Percentiles rank a stretch among this genome's conserved stretches.
These are phyloP conservation scores for Cotesia congregata DNA, from an alignment of 2,888 invertebrate species.

Conservation along the genomic window DNA sequence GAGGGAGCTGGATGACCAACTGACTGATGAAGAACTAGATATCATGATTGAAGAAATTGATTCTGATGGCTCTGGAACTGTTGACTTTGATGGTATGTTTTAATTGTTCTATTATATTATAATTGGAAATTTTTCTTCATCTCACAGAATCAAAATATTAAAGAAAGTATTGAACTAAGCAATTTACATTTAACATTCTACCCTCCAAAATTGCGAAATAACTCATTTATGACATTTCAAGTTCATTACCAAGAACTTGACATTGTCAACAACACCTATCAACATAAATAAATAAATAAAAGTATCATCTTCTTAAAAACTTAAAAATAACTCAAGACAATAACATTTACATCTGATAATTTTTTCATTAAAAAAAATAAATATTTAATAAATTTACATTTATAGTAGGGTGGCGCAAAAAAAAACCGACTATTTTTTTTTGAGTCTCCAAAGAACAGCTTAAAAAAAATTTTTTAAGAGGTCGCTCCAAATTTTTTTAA, in stretches of 20 bases:
- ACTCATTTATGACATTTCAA: constrained; percentile 39
- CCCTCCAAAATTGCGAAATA: constrained; percentile 8
- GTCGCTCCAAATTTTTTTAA: too few relatives aligned
- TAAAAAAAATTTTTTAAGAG: too few relatives aligned
- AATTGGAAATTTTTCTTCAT: too few relatives aligned
- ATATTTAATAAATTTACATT: not conserved
- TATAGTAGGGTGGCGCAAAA: too few relatives aligned
- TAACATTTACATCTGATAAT: not conserved
- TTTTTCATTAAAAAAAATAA: not conserved
- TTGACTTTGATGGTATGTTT: constrained; percentile 94
- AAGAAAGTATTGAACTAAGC: too few relatives aligned
- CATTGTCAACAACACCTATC: constrained; percentile 39
- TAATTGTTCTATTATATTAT: not conserved
- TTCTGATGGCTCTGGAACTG: constrained; percentile 97
- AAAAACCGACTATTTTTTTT: too few relatives aligned
- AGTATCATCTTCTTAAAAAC: too few relatives aligned
- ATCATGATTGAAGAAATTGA: constrained; percentile 99
- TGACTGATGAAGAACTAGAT: constrained; percentile 94
- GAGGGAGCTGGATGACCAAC: constrained; percentile 94
- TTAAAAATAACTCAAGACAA: not conserved
- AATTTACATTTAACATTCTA: too few relatives aligned
- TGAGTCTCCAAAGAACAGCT: too few relatives aligned
- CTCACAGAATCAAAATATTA: too few relatives aligned
- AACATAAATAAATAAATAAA: not conserved
- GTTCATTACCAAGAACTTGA: constrained; percentile 51